Conservation (phyloP, 2,888 invertebrate species). For the Drosophila kanekoi region DNA sequence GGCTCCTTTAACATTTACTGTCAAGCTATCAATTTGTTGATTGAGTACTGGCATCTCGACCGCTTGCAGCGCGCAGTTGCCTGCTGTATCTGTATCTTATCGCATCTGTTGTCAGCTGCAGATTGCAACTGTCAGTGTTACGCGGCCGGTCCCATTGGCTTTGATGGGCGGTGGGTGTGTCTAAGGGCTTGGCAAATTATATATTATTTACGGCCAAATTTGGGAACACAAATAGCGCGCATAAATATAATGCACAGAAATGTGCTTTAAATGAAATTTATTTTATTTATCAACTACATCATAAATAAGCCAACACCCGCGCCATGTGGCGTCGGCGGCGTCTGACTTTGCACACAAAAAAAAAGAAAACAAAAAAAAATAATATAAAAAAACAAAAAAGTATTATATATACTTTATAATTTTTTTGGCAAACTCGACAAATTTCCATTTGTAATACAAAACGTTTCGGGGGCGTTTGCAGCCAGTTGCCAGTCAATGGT, state of each 20-base stretch:
- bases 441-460: slow-evolving; percentile 78
- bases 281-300: slow-evolving; percentile 76
- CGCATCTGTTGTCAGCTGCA: slow-evolving; percentile 50
- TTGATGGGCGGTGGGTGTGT: neutral
- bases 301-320: slow-evolving; percentile 70
- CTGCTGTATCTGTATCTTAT: neutral
- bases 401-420: slow-evolving; percentile 42
- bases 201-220: slow-evolving; percentile 48
- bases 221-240: slow-evolving; percentile 49
- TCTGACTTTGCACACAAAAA: slow-evolving; percentile 19
- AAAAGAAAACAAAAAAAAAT: neutral
- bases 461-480: slow-evolving; percentile 68
- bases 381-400: slow-evolving; percentile 5
- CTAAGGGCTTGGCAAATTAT: slow-evolving; percentile 30
- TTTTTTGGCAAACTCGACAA: slow-evolving; percentile 68
- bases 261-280: slow-evolving; percentile 75
- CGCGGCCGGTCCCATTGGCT: neutral
- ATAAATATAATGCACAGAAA: slow-evolving; percentile 61
- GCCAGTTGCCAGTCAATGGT: slow-evolving; percentile 71
- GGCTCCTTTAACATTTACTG: slow-evolving; percentile 6
- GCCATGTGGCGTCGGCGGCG: slow-evolving; percentile 53
- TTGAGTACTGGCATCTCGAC: slow-evolving; percentile 2
- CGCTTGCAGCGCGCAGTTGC: too few relatives aligned
- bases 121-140: slow-evolving; percentile 23
- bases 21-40: slow-evolving; percentile 1